Percentiles rank a stretch among this genome's conserved stretches.
phyloP scores from a whole-genome alignment of 2,888 invertebrate species.

The Drosophila mayaguana region DNA sequence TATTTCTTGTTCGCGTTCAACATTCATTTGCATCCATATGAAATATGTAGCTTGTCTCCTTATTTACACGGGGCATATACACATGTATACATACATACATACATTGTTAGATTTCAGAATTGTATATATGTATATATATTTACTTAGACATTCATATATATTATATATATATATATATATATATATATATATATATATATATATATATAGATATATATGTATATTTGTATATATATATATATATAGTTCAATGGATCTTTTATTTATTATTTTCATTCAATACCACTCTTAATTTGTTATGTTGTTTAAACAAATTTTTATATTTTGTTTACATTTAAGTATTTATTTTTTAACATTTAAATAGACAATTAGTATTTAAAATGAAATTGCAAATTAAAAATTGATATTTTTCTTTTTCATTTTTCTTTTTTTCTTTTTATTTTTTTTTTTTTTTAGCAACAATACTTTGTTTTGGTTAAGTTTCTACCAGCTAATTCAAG shows the following conservation, averaged over 20 bases:
- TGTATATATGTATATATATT: conserved; percentile 23
- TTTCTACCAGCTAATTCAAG: conserved; percentile 84
- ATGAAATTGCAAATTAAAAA: conserved; percentile 26
- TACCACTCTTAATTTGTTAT: conserved; percentile 61
- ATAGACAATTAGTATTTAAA: conserved; percentile 64
- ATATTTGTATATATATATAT: conserved; percentile 71
- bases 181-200: conserved; percentile 11
- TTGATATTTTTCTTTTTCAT: conserved; percentile 15
- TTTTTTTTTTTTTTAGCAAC: conserved; percentile 29
- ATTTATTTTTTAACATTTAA: conserved; percentile 38
- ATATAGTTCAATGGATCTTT: conserved; percentile 78
- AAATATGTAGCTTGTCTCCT: conserved; percentile 78
- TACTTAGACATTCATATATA: conserved; percentile 21
- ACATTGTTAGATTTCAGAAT: conserved; percentile 8
- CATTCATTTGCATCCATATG: conserved; percentile 67
- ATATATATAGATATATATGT: conserved; percentile 39
- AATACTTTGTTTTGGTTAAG: conserved; percentile 47
- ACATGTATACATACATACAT: conserved; percentile 42
- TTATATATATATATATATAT: conserved; percentile 10
- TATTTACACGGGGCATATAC: conserved; percentile 73
- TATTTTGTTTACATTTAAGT: not conserved
- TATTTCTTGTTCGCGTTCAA: conserved; percentile 49
- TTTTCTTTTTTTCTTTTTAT: not conserved
- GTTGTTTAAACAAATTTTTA: conserved; percentile 7
- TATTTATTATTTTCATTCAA: conserved; percentile 32